Conservation (phyloP, 2,113 vertebrate genomes). For the Chionis minor region DNA sequence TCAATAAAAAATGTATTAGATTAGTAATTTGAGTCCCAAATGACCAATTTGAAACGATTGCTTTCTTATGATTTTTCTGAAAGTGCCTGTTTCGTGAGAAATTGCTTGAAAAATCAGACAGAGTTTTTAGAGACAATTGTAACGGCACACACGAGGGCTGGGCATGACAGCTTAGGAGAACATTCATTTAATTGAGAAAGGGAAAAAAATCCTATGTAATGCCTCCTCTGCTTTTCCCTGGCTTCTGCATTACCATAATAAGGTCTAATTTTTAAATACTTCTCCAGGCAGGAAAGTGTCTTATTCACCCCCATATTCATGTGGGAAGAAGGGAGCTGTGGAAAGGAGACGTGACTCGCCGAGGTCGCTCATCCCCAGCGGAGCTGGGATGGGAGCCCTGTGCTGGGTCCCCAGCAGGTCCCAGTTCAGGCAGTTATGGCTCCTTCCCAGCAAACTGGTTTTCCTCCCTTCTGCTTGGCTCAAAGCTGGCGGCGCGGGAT, state of each 20-base stretch:
- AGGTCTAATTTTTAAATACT: neutral
- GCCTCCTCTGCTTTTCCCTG: neutral
- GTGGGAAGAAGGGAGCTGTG: neutral
- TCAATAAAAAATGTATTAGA: conserved; percentile 78
- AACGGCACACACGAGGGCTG: conserved; percentile 40
- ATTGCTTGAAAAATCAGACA: conserved; percentile 67
- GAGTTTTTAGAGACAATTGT: conserved; percentile 62
- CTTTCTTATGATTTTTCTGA: conserved; percentile 78
- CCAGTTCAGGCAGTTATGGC: neutral
- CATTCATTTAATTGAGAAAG: conserved; percentile 38
- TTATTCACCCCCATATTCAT: neutral
- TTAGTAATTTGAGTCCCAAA: conserved; percentile 78
- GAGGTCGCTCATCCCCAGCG: fast-evolving
- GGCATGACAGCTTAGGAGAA: neutral
- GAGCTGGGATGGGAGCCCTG: neutral
- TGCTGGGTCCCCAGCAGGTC: neutral
- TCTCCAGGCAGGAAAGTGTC: neutral
- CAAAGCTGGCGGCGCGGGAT: neutral
- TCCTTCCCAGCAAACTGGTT: neutral
- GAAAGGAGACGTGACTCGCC: neutral
- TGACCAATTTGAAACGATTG: conserved; percentile 75
- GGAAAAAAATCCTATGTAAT: neutral
- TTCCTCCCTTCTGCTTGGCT: neutral
- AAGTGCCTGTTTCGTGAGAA: conserved; percentile 73
- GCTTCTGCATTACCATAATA: neutral